Evolutionary conservation across 2,888 invertebrate species (phyloP), one percentile per base, ranked within the genome.

Genomic region (Plemyria rubiginata): DNA sequence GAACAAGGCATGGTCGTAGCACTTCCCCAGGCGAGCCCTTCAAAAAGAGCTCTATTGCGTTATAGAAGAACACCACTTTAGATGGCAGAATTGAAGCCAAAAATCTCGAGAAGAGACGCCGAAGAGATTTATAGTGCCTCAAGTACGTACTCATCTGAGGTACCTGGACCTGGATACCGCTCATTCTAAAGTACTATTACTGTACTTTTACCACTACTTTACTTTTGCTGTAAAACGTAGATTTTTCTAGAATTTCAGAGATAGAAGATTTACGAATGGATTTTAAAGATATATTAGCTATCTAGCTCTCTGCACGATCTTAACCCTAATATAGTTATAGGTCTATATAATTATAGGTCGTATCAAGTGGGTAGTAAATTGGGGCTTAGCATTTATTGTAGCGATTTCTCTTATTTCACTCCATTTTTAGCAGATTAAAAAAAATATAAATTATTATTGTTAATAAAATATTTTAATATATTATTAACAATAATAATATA

Each of bases 171-270:
- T n/a, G n/a, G 62, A 54, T 54, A 54, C 57, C 57, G 49, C 57
- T 62, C 62, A 53, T 43, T 22, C 57, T 62, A 13, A 62, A 62
- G 57, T 62, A 58, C 57, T 50, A 58, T 62, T 62, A 53, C 41
- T 52, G 48, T 41, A 32, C 15, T n/a, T n/a, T n/a, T n/a, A n/a
- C n/a, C n/a, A n/a, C n/a, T n/a, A n/a, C 50, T 43, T 55, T 38
- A 62, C 62, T 62, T 62, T 49, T 40, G 29, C 60, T 49, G 36
- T 56, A 49, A 36, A 15, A 51, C 51, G 52, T 46, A 57, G 52
- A 52, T 46, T 52, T 58, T 58, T 58, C 52, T 28, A 57, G 57
- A 50, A 49, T 49, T 57, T 41, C 15, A 28, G 38, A 52, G 58
- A 46, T 58, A 52, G 36, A 56, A 52, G 36, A 38, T 52, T 52